Percentiles rank a stretch among this genome's conserved stretches.
Evolutionary conservation across 2,888 invertebrate genomes (phyloP).

Genomic region (Eilema sororculum): DNA sequence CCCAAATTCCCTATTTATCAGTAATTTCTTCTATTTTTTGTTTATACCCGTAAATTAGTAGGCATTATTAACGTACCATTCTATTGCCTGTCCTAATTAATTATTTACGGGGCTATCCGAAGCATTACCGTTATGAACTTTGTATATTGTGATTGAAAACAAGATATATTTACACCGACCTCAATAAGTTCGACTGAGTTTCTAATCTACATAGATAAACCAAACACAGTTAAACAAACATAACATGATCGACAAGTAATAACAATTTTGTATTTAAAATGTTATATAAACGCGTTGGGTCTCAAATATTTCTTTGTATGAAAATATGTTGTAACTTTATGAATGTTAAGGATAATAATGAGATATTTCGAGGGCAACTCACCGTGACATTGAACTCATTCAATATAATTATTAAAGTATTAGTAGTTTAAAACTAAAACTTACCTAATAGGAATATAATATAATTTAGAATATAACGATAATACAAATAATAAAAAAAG

Average conservation of each 20-base stretch:
- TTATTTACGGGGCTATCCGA: neutral
- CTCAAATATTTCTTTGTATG: neutral
- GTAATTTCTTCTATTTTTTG: neutral
- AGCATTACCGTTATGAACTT: neutral
- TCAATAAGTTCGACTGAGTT: conserved; percentile 9
- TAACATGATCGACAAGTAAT: conserved; percentile 5
- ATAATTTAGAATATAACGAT: no score
- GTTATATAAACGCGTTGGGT: neutral
- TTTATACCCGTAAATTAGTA: neutral
- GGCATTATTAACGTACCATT: neutral
- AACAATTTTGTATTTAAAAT: neutral
- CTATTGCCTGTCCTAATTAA: neutral
- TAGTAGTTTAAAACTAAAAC: no score
- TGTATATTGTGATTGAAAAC: conserved; percentile 13
- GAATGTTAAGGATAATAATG: neutral
- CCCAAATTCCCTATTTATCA: neutral
- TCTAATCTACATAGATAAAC: conserved; percentile 1
- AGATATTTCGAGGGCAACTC: neutral
- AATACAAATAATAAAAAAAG: no score
- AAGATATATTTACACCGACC: neutral
- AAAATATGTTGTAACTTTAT: neutral
- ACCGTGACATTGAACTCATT: neutral
- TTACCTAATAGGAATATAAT: no score
- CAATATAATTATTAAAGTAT: no score
- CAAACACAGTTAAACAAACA: conserved; percentile 16